Conservation (phyloP, 2,888 invertebrate species). For the Andrena minutula region DNA sequence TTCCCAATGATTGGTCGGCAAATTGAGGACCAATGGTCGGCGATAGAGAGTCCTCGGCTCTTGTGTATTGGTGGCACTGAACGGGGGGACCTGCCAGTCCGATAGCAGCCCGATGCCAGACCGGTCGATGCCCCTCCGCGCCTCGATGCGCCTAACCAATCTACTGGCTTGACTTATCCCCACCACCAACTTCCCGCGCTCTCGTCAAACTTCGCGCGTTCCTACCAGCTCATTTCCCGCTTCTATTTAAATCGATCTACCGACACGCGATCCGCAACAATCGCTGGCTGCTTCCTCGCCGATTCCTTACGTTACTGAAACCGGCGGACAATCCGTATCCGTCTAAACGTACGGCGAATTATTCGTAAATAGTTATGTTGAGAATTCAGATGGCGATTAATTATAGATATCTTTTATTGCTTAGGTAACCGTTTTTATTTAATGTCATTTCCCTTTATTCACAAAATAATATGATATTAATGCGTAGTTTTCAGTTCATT, state of each 20-base stretch:
- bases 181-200: constrained; percentile 66
- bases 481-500: background rate
- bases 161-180: constrained; percentile 67
- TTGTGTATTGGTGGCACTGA: constrained; percentile 91
- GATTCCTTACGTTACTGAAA: too few species aligned
- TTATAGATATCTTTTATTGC: constrained; percentile 22
- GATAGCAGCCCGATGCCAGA: constrained; percentile 81
- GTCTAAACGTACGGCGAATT: too few species aligned
- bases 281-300: background rate
- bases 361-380: too few species aligned
- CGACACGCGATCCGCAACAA: background rate
- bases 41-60: constrained; percentile 88
- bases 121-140: constrained; percentile 82
- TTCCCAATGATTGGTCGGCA: constrained; percentile 96
- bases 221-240: constrained; percentile 51
- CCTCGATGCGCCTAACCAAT: constrained; percentile 74
- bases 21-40: constrained; percentile 94
- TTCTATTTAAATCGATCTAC: constrained; percentile 51
- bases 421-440: constrained; percentile 29
- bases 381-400: too few species aligned
- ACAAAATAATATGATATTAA: constrained; percentile 31
- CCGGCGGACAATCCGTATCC: too few species aligned
- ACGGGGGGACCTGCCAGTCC: constrained; percentile 83
- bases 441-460: constrained; percentile 27
- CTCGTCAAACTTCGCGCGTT: constrained; percentile 68